These are phyloP conservation scores for Circaetus cinerascens DNA, from an alignment of 2,113 vertebrate species.

Conservation along the genomic window DNA sequence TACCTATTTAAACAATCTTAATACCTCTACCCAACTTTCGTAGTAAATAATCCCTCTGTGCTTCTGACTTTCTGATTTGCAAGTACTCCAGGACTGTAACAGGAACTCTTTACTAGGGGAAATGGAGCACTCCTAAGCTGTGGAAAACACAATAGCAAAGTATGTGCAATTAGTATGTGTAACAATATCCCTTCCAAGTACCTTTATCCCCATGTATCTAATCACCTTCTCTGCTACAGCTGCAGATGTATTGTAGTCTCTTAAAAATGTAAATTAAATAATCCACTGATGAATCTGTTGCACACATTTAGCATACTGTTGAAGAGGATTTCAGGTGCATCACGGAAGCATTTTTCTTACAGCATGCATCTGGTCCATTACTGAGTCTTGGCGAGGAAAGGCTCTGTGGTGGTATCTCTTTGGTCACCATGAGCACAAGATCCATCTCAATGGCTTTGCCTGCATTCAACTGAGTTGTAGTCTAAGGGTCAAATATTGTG, in stretches of 20 bases:
- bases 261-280: background rate
- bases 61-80: background rate
- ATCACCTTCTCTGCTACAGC: background rate
- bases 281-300: background rate
- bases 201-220: background rate
- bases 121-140: background rate
- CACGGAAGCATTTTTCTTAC: background rate
- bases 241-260: background rate
- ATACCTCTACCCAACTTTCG: background rate
- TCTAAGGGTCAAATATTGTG: background rate
- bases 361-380: background rate
- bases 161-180: background rate
- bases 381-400: rapidly evolving
- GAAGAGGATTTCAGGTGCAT: background rate
- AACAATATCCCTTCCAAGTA: background rate
- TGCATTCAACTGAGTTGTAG: background rate
- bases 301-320: background rate
- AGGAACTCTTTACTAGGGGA: background rate
- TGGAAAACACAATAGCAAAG: background rate
- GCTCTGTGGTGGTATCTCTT: background rate
- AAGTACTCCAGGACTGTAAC: background rate
- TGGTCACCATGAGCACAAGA: background rate
- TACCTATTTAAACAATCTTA: background rate
- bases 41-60: background rate
- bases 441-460: background rate